phyloP scores from a whole-genome alignment of 2,797 vertebrate genomes.

The Hydrolagus colliei region DNA sequence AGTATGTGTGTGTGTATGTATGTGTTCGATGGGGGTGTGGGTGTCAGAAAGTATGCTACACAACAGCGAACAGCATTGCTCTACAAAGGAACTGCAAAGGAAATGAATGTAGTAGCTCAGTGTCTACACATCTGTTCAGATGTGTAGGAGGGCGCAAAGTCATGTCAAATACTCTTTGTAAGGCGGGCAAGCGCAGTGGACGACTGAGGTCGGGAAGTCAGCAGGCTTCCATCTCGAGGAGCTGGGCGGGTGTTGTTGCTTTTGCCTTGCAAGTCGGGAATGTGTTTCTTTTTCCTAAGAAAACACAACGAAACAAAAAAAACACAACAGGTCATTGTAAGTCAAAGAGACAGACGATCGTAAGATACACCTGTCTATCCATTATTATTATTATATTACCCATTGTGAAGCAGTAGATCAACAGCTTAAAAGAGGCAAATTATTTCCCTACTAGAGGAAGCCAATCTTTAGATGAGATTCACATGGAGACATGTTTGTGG shows the following conservation, averaged over 20 bases:
- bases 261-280: constrained; percentile 95
- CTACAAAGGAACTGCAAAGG: background rate
- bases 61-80: background rate
- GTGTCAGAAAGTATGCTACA: background rate
- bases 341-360: background rate
- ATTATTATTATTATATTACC: no score
- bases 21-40: background rate
- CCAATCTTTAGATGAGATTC: background rate
- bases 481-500: no score
- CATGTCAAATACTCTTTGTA: constrained; percentile 59
- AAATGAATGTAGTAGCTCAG: constrained; percentile 42
- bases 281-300: constrained; percentile 86
- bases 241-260: constrained; percentile 84
- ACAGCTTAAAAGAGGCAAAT: background rate
- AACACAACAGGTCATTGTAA: background rate
- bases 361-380: background rate
- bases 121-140: constrained; percentile 58
- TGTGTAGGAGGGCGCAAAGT: constrained; percentile 35
- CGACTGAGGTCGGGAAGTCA: constrained; percentile 60
- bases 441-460: background rate
- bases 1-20: background rate
- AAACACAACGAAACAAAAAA: background rate
- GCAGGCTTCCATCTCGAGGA: constrained; percentile 97
- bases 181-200: constrained; percentile 44
- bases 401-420: background rate